A percentile compares a stretch with the other conserved stretches of the same genome.
These are phyloP conservation scores for Aselliscus stoliczkanus DNA, from an alignment of 2,797 vertebrate species.

Conservation along the genomic window DNA sequence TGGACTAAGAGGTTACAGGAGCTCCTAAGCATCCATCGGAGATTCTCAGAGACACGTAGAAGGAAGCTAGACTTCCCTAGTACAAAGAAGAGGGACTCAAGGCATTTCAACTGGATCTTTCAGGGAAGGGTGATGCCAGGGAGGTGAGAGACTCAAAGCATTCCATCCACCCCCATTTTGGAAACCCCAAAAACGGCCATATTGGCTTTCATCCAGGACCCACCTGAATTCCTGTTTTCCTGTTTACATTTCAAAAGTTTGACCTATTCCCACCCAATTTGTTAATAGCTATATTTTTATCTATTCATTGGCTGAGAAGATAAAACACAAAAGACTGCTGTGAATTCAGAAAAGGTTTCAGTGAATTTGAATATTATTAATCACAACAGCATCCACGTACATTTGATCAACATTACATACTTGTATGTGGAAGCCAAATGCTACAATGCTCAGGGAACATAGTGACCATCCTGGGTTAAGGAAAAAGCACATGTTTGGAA, in stretches of 20 bases:
- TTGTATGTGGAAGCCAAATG: not conserved
- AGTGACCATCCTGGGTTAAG: not conserved
- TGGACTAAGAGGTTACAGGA: too few relatives aligned
- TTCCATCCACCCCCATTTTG: too few relatives aligned
- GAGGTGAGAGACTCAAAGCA: not conserved
- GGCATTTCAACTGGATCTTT: not conserved
- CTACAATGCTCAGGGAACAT: not conserved
- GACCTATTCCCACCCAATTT: not conserved
- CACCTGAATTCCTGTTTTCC: not conserved
- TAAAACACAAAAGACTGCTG: not conserved
- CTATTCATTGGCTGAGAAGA: not conserved
- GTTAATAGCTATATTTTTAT: not conserved
- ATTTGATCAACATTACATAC: not conserved
- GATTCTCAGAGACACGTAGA: not conserved
- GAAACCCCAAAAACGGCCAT: not conserved
- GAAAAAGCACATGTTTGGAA: not conserved
- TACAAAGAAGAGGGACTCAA: not conserved
- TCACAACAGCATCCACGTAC: not conserved
- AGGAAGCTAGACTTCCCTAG: not conserved
- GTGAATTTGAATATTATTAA: not conserved
- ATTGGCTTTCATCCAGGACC: not conserved
- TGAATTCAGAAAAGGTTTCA: not conserved
- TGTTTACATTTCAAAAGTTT: not conserved
- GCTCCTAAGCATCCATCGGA: rapidly evolving
- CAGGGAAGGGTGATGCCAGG: not conserved